Percentiles rank a stretch among this genome's conserved stretches.
Evolutionary conservation across 2,888 invertebrate species (phyloP).

Genomic region (Thumatha senex): DNA sequence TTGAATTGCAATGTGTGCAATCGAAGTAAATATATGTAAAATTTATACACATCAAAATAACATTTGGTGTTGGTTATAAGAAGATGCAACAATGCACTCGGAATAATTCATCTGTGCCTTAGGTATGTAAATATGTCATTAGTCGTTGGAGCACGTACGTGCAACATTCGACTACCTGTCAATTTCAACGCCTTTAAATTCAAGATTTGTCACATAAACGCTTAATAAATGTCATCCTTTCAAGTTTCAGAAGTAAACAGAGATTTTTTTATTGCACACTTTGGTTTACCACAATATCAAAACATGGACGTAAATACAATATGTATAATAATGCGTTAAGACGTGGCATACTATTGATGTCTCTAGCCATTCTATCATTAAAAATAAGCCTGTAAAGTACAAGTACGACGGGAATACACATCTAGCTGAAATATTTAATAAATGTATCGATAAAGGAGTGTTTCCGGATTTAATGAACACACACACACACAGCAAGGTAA

Average conservation of each 20-base stretch:
- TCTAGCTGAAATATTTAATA: too few relatives aligned
- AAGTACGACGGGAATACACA: too few relatives aligned
- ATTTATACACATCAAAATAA: conserved; percentile 3
- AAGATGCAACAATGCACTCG: conserved; percentile 10
- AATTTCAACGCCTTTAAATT: conserved; percentile 43
- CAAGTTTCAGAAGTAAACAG: conserved; percentile 15
- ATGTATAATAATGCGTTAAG: too few relatives aligned
- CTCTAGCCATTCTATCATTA: too few relatives aligned
- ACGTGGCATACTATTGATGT: too few relatives aligned
- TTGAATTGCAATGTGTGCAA: too few relatives aligned
- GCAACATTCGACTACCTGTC: conserved; percentile 43
- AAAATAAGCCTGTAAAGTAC: too few relatives aligned
- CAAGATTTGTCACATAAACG: conserved; percentile 32
- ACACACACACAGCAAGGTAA: too few relatives aligned
- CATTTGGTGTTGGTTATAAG: conserved; percentile 11
- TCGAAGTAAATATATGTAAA: too few relatives aligned
- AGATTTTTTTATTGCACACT: conserved; percentile 11
- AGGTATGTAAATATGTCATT: conserved; percentile 39
- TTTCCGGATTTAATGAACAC: too few relatives aligned
- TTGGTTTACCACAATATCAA: conserved; percentile 11
- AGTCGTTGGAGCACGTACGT: conserved; percentile 31
- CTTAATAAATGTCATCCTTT: conserved; percentile 40
- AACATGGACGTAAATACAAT: neutral
- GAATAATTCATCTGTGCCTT: conserved; percentile 24
- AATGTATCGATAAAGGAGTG: too few relatives aligned